These are phyloP conservation scores for Cynoglossus semilaevis DNA, from an alignment of 2,113 vertebrate genomes.

Conservation along the genomic window DNA sequence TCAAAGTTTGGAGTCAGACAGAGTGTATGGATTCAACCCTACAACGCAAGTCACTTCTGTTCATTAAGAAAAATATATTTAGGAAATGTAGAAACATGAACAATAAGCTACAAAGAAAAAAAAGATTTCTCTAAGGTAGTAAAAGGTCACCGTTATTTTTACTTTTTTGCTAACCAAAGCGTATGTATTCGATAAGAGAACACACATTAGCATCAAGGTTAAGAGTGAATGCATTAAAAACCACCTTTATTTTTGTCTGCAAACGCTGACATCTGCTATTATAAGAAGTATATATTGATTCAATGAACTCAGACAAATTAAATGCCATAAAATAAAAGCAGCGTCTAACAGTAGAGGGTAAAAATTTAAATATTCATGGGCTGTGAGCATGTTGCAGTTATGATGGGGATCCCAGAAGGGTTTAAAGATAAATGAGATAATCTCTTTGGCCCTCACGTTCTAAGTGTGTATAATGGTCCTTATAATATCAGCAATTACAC, in stretches of 20 bases:
- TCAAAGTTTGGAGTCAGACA: too few species aligned
- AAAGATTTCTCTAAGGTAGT: too few species aligned
- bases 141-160: too few species aligned
- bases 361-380: slow-evolving; percentile 27
- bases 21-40: too few species aligned
- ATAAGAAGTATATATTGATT: slow-evolving; percentile 4
- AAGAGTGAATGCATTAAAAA: background rate
- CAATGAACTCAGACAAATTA: slow-evolving; percentile 8
- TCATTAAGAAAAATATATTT: too few species aligned
- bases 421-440: slow-evolving; percentile 74
- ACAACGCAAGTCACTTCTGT: too few species aligned
- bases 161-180: too few species aligned
- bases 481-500: slow-evolving; percentile 80
- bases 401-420: slow-evolving; percentile 65
- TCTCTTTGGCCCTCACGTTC: slow-evolving; percentile 66
- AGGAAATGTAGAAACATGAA: too few species aligned
- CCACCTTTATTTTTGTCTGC: too few species aligned
- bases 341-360: background rate
- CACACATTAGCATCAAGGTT: background rate
- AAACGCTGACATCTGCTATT: background rate
- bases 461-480: slow-evolving; percentile 78
- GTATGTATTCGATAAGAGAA: too few species aligned
- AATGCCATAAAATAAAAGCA: slow-evolving; percentile 46
- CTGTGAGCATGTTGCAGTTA: slow-evolving; percentile 47
- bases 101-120: too few species aligned